Conservation (phyloP, 2,888 invertebrate genomes). For the Tenthredo mesomela region DNA sequence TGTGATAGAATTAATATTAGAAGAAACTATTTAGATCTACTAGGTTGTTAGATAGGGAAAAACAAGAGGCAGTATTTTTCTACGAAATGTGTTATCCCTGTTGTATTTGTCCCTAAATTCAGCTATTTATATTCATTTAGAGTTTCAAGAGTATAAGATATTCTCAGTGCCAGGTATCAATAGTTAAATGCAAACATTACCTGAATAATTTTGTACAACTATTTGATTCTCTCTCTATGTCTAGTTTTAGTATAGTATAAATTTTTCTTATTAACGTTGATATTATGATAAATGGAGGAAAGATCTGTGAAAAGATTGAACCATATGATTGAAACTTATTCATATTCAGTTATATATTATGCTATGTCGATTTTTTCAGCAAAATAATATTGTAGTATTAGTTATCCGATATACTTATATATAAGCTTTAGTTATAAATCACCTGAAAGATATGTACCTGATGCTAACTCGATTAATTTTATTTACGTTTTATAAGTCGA, state of each 20-base stretch:
- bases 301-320: not conserved
- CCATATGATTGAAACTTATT: not conserved
- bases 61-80: constrained; percentile 19
- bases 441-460: constrained; percentile 22
- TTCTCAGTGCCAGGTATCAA: constrained; percentile 10
- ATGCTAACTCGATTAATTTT: constrained; percentile 11
- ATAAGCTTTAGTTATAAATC: not conserved
- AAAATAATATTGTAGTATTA: not conserved
- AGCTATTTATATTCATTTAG: not conserved
- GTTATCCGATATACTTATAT: not conserved
- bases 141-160: not conserved
- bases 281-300: not conserved
- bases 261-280: not conserved
- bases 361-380: not conserved
- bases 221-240: not conserved
- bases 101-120: constrained; percentile 1
- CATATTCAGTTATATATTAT: not conserved
- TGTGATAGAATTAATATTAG: not conserved
- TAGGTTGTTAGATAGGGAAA: not conserved
- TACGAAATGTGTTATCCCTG: constrained; percentile 23
- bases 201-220: not conserved
- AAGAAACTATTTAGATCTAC: not conserved
- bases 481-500: not conserved
- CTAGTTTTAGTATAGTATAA: not conserved
- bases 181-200: not conserved